Evolutionary conservation across 2,888 invertebrate genomes (phyloP).

Genomic region (Coenonympha glycerion): DNA sequence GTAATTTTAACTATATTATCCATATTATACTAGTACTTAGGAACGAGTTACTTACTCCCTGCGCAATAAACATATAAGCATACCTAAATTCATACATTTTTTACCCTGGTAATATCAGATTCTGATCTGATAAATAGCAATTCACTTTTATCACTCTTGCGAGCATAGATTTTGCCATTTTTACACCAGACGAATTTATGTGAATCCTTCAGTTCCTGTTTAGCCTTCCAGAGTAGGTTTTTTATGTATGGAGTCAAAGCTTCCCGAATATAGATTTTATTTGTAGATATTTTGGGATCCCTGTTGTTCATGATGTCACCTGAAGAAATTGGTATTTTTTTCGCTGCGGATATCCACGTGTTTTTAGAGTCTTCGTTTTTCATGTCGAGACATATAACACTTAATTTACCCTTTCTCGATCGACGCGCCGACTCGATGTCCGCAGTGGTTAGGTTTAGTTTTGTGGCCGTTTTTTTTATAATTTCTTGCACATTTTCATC

Average conservation of each 20-base stretch:
- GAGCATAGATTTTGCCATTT: not conserved
- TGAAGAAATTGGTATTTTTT: not conserved
- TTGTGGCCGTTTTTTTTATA: not conserved
- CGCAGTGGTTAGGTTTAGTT: not conserved
- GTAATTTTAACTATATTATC: not conserved
- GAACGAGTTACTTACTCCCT: no score
- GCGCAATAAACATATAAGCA: no score
- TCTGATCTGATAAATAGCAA: not conserved
- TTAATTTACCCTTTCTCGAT: not conserved
- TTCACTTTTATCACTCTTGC: not conserved
- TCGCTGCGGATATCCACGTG: constrained; percentile 5
- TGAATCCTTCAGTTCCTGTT: constrained; percentile 13
- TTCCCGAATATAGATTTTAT: constrained; percentile 2
- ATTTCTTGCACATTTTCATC: not conserved
- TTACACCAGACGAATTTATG: constrained; percentile 20
- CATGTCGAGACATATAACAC: not conserved
- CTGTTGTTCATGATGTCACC: not conserved
- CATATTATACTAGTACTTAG: no score
- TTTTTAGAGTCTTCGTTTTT: not conserved
- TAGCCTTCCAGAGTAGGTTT: constrained; percentile 13
- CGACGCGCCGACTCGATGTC: not conserved
- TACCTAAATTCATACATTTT: no score
- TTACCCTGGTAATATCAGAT: not conserved
- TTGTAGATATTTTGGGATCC: not conserved
- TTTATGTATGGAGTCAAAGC: constrained; percentile 11